Conservation (phyloP, 2,113 vertebrate genomes). For the Mugil cephalus region DNA sequence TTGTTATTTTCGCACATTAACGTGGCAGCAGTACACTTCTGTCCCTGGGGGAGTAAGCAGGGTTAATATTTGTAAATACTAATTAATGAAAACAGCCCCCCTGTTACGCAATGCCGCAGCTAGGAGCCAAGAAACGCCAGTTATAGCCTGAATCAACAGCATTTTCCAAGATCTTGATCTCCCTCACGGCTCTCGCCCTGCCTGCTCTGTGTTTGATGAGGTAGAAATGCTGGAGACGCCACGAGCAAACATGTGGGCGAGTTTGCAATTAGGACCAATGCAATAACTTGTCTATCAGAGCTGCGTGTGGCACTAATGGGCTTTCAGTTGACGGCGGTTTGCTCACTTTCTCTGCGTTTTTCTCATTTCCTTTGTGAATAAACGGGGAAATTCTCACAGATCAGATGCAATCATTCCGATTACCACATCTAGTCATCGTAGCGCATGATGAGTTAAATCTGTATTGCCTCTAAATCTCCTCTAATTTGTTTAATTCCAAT, state of each 20-base stretch:
- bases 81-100: constrained; percentile 71
- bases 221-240: constrained; percentile 61
- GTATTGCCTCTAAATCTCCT: constrained; percentile 9
- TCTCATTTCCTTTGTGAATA: constrained; percentile 35
- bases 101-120: constrained; percentile 58
- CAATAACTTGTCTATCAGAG: constrained; percentile 69
- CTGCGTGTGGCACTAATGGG: constrained; percentile 54
- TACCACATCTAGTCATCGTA: constrained; percentile 34
- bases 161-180: constrained; percentile 55
- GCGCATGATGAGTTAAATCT: constrained; percentile 30
- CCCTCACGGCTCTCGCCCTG: constrained; percentile 43
- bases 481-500: constrained; percentile 7
- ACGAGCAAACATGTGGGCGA: constrained; percentile 63
- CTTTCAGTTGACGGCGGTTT: constrained; percentile 35
- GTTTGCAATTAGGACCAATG: constrained; percentile 74
- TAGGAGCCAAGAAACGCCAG: constrained; percentile 46
- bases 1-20: constrained; percentile 67
- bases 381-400: constrained; percentile 45
- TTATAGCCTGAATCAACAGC: constrained; percentile 62
- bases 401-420: constrained; percentile 39
- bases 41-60: constrained; percentile 54
- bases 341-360: constrained; percentile 16
- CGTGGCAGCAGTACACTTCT: constrained; percentile 57
- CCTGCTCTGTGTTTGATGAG: constrained; percentile 59
- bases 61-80: constrained; percentile 79